phyloP scores from a whole-genome alignment of 1,140 invertebrate genomes.

The Halesus radiatus region DNA sequence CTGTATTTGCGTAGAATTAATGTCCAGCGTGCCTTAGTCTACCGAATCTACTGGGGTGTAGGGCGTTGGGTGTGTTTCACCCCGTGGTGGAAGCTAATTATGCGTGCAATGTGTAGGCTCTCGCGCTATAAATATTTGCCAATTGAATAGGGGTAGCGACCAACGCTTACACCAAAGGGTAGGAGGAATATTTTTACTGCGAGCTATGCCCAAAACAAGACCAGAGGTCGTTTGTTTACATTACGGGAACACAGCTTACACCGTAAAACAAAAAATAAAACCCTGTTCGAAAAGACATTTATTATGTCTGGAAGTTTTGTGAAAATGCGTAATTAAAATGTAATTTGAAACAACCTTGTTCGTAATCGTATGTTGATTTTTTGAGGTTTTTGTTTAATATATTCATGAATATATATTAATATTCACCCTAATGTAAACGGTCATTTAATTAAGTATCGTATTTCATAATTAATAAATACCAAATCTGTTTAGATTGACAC shows the following conservation, averaged over 20 bases:
- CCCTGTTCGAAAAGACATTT: neutral
- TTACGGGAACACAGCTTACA: neutral
- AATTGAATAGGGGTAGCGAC: conserved; percentile 39
- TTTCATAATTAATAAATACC: too few species aligned
- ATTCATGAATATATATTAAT: too few species aligned
- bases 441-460: too few species aligned
- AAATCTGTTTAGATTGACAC: too few species aligned
- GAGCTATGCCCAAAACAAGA: neutral
- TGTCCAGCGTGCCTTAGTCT: conserved; percentile 31
- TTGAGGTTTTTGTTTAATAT: too few species aligned
- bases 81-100: conserved; percentile 41
- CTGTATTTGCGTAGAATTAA: conserved; percentile 43
- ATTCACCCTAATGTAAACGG: too few species aligned
- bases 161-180: too few species aligned
- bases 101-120: conserved; percentile 38
- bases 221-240: conserved; percentile 18
- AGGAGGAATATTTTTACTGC: neutral
- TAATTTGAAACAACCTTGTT: neutral
- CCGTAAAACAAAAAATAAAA: conserved; percentile 10
- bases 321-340: neutral
- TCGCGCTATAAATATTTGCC: conserved; percentile 35
- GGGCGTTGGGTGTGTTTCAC: neutral
- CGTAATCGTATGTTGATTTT: too few species aligned
- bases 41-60: too few species aligned
- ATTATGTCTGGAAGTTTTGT: neutral